These are phyloP conservation scores for Amorpha juglandis DNA, from an alignment of 2,888 invertebrate species.

Conservation along the genomic window DNA sequence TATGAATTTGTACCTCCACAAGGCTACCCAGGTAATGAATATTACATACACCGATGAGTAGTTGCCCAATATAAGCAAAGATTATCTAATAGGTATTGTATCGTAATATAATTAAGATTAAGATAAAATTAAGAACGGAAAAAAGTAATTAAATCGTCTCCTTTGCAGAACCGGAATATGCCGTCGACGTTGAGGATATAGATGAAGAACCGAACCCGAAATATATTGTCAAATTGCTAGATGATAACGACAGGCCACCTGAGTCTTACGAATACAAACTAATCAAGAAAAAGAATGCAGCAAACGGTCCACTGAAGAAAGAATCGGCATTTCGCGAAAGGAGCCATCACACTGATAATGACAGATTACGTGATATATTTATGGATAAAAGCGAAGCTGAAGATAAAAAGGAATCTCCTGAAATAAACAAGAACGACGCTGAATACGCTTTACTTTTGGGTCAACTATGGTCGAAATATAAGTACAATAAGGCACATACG, in stretches of 20 bases:
- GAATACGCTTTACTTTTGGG: constrained; percentile 83
- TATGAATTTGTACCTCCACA: constrained; percentile 75
- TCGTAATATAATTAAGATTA: not conserved
- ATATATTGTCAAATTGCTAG: constrained; percentile 69
- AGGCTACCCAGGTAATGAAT: constrained; percentile 65
- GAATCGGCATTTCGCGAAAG: constrained; percentile 78
- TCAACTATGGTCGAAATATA: constrained; percentile 85
- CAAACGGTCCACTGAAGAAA: constrained; percentile 50
- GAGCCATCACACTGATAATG: constrained; percentile 71
- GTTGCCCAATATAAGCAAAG: not conserved
- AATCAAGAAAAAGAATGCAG: constrained; percentile 79
- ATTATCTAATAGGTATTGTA: no score
- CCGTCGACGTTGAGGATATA: constrained; percentile 65
- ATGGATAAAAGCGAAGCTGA: constrained; percentile 65
- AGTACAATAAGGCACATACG: constrained; percentile 68
- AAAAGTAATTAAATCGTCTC: not conserved
- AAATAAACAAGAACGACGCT: constrained; percentile 70
- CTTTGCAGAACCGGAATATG: constrained; percentile 62
- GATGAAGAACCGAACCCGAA: constrained; percentile 66
- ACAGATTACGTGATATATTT: constrained; percentile 70
- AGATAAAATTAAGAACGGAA: not conserved
- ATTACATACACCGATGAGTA: not conserved
- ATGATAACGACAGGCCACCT: constrained; percentile 73
- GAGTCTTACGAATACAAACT: constrained; percentile 83
- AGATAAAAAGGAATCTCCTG: constrained; percentile 58